Evolutionary conservation across 2,888 invertebrate genomes (phyloP).

Genomic region (Argyresthia goedartella): DNA sequence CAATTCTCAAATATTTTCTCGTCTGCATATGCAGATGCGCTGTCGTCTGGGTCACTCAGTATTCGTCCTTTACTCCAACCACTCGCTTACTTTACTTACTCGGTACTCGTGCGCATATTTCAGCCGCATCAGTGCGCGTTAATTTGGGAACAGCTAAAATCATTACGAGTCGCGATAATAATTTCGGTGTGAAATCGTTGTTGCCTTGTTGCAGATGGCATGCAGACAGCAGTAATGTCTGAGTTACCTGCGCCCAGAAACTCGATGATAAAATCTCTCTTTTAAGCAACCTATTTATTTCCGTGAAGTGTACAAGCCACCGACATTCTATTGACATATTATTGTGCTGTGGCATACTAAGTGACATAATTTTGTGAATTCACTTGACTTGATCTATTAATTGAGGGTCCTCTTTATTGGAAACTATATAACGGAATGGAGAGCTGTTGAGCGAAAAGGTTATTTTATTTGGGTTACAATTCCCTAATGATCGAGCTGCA

Average conservation of each 20-base stretch:
- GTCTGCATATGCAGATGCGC: constrained; percentile 32
- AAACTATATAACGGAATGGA: background rate
- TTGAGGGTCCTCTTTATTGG: background rate
- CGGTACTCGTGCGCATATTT: constrained; percentile 2
- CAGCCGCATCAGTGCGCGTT: constrained; percentile 10
- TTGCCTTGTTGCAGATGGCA: constrained; percentile 12
- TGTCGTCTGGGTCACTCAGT: constrained; percentile 9
- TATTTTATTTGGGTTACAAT: background rate
- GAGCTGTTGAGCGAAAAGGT: background rate
- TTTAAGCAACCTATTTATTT: background rate
- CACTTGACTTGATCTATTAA: background rate
- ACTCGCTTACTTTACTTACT: constrained; percentile 4
- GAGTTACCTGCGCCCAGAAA: constrained; percentile 1
- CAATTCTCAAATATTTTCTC: constrained; percentile 68
- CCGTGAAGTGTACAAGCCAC: background rate
- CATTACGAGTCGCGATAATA: constrained; percentile 13
- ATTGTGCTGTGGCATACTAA: background rate
- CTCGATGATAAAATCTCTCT: background rate
- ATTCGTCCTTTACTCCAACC: constrained; percentile 1
- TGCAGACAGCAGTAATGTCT: constrained; percentile 3
- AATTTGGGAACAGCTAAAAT: constrained; percentile 15
- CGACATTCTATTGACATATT: background rate
- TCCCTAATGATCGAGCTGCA: background rate
- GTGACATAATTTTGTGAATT: background rate
- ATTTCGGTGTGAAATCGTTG: constrained; percentile 14